Evolutionary conservation across 2,888 invertebrate genomes (phyloP).

Genomic region (Petrolisthes manimaculis): DNA sequence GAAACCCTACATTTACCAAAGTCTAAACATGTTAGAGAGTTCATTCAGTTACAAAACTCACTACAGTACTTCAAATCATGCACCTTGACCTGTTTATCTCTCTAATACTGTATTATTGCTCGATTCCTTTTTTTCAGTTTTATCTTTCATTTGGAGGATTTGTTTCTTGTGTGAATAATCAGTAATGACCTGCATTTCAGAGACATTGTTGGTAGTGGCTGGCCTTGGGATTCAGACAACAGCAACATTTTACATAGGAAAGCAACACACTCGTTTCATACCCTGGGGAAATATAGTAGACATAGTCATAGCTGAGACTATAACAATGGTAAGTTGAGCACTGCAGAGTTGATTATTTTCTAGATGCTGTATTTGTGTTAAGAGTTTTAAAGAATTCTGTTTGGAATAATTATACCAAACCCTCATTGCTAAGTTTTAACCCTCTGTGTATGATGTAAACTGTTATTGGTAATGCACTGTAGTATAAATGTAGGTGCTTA

Average conservation of each 20-base stretch:
- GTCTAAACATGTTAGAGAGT: too few species aligned
- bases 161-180: not conserved
- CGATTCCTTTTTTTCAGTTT: not conserved
- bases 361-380: not conserved
- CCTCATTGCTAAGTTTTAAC: too few species aligned
- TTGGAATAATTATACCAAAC: too few species aligned
- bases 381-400: not conserved
- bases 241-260: constrained; percentile 53
- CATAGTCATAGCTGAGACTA: constrained; percentile 64
- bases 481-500: too few species aligned
- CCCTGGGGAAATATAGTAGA: constrained; percentile 57
- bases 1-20: too few species aligned
- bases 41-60: too few species aligned
- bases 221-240: constrained; percentile 63
- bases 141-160: not conserved
- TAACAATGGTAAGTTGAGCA: constrained; percentile 57
- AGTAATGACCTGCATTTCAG: constrained; percentile 30
- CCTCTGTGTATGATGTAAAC: too few species aligned
- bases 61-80: too few species aligned
- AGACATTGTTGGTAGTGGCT: constrained; percentile 60
- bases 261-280: constrained; percentile 52
- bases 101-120: too few species aligned
- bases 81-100: too few species aligned
- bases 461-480: too few species aligned
- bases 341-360: not conserved